Base-by-base conservation (phyloP, 1,140 invertebrate genomes). In the Apolygus lucorum region DNA sequence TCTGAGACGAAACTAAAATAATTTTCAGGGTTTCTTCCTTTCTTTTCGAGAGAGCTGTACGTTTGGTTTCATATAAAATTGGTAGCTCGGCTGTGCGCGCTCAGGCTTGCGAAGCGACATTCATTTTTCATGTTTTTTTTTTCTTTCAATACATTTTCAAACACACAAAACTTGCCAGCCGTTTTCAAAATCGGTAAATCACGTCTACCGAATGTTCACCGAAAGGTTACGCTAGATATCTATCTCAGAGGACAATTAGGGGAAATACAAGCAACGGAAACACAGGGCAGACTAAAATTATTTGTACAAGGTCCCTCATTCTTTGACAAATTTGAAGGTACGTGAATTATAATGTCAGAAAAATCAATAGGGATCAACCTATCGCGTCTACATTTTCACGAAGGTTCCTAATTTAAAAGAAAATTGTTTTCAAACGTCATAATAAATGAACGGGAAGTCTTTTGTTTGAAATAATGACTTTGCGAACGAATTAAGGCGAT, bases 251-350 rank as follows among this genome's bases (percentile, higher is more conserved):
- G n/a, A n/a, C n/a, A n/a, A n/a, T n/a, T n/a, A n/a, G n/a, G n/a
- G 11, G 22, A 59, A 59, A 22, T 11, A 59, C 22, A 49, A 49
- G 34, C 34, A 11, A 17, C 34, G 34, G 34, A 49, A 49, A 49
- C 8, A 14, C 22, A 59, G 54, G 22, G 54, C 22, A 17, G 8
- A 59, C 54, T 59, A 59, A 59, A 8, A 59, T 59, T 59, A 59
- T 59, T 59, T 59, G 54, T 59, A 59, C 54, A 59, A 8, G 54
- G 54, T 59, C 54, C 54, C 54, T 59, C 34, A 49, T 49, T 59
- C 26, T 63, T 63, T 25, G 27, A n/a, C n/a, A n/a, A n/a, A n/a
- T n/a, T n/a, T n/a, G n/a, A 63, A 63, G 27, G 62, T 2, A 63
- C n/a, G n/a, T n/a, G 26, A 25, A 63, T 27, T 17, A 63, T 25